Base-by-base conservation (phyloP, 2,888 invertebrate species). In the Desoria tigrina region DNA sequence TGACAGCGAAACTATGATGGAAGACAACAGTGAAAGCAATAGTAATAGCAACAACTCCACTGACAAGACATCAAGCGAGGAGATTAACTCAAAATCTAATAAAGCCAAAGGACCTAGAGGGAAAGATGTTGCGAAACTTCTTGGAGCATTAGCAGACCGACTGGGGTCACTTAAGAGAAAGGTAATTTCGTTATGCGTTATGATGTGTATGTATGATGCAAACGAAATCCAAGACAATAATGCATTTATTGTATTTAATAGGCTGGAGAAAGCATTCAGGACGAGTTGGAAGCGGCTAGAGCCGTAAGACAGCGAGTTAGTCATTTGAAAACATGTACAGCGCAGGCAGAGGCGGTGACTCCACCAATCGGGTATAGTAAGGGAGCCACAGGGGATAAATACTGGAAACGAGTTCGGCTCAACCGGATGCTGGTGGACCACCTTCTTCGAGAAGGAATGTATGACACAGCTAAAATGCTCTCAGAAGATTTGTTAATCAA, bases 401-500 rank as follows among this genome's bases (percentile, higher is more conserved):
- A 89, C 72, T 95, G 94, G 92, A 87, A 90, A 68, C 86, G 90
- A 72, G 88, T 90, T 72, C 86, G 97, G 32, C 82, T 98, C 61
- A 96, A 98, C 81, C 86, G 99, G 60, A 93, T 99, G 90, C 84
- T 99, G 59, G 93, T 98, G 16, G 98, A 99, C 79, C 96, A 98
- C 81, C 91, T 97, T 78, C 84, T 99, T 23, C 84, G 96, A 65
- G 90, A 91, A 79, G 98, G 99, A 0, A 96, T 94, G 82, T 97
- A 99, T 80, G 92, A 92, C 78, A 90, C 96, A 0, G 98, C 98
- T 0, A 88, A 90, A 72, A 88, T 89, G 78, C 82, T 99, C 27
- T 92, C 95, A 0, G 88, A 90, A 60, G 87, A 89, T 58, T 88
- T 90, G 16, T 87, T 86, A 54, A 85, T 93, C 18, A 84, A 90